Conservation (phyloP, 2,888 invertebrate genomes). For the Trypoxylon attenuatum region DNA sequence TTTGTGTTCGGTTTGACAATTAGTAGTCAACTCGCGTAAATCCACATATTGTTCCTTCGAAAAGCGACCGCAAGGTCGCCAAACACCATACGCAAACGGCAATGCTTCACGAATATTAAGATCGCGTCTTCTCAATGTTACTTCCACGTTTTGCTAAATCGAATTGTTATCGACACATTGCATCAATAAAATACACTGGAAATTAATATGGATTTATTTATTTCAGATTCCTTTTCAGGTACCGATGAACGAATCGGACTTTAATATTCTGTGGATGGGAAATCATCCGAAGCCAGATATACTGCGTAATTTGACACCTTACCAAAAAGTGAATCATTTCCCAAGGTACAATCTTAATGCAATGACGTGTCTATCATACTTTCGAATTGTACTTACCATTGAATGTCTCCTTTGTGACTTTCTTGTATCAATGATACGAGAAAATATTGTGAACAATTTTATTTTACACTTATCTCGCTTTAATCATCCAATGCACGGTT, state of each 20-base stretch:
- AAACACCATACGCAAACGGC: constrained; percentile 30
- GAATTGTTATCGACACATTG: not conserved
- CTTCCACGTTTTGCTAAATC: constrained; percentile 22
- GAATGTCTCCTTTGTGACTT: too few species aligned
- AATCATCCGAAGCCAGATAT: constrained; percentile 94
- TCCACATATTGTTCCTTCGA: constrained; percentile 46
- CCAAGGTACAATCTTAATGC: constrained; percentile 87
- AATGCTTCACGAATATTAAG: constrained; percentile 49
- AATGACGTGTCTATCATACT: too few species aligned
- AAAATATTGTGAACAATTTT: too few species aligned
- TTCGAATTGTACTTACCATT: too few species aligned
- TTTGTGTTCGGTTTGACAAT: constrained; percentile 23
- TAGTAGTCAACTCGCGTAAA: constrained; percentile 45
- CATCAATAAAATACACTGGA: too few species aligned
- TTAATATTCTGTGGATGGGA: constrained; percentile 94
- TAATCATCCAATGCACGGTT: too few species aligned
- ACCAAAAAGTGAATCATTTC: constrained; percentile 97
- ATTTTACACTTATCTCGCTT: too few species aligned
- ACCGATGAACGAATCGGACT: constrained; percentile 83
- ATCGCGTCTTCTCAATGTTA: not conserved
- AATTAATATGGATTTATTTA: too few species aligned
- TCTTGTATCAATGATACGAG: too few species aligned
- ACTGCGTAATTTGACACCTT: constrained; percentile 85
- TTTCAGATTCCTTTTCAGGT: too few species aligned
- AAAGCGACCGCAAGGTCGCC: constrained; percentile 53